A percentile compares a stretch with the other conserved stretches of the same genome.
Evolutionary conservation across 2,113 vertebrate genomes (phyloP).

Genomic region (Prionailurus viverrinus): DNA sequence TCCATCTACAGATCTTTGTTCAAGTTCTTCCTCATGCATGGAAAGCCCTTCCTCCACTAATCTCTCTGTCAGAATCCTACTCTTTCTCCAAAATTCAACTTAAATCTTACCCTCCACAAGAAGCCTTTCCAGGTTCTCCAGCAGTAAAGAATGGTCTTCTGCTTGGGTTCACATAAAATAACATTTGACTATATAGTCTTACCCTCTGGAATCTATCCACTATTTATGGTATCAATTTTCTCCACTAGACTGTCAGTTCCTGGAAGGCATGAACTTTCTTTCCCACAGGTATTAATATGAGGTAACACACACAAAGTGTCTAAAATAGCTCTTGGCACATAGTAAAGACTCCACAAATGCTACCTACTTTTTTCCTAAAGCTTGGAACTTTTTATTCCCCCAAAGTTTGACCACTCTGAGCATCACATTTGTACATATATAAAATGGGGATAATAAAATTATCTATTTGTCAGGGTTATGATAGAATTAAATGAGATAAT

Average conservation of each 20-base stretch:
- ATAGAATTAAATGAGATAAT: constrained; percentile 53
- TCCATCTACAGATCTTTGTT: neutral
- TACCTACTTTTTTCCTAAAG: neutral
- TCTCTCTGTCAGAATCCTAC: neutral
- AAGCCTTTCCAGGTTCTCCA: neutral
- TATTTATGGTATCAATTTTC: neutral
- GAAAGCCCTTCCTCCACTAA: neutral
- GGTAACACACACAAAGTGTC: neutral
- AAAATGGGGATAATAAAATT: constrained; percentile 43
- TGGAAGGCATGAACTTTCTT: constrained; percentile 1
- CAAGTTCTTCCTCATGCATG: neutral
- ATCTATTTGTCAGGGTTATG: neutral
- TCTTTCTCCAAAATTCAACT: constrained; percentile 7
- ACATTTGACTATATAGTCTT: neutral
- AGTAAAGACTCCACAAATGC: constrained; percentile 22
- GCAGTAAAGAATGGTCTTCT: neutral
- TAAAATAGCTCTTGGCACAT: constrained; percentile 50
- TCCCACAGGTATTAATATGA: neutral
- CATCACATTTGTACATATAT: neutral
- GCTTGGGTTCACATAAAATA: neutral
- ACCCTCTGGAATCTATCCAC: neutral
- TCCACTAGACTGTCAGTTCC: neutral
- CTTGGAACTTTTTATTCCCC: neutral
- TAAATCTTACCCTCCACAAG: neutral
- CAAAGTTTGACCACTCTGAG: neutral